phyloP scores from a whole-genome alignment of 2,888 invertebrate species.

The Operophtera brumata region DNA sequence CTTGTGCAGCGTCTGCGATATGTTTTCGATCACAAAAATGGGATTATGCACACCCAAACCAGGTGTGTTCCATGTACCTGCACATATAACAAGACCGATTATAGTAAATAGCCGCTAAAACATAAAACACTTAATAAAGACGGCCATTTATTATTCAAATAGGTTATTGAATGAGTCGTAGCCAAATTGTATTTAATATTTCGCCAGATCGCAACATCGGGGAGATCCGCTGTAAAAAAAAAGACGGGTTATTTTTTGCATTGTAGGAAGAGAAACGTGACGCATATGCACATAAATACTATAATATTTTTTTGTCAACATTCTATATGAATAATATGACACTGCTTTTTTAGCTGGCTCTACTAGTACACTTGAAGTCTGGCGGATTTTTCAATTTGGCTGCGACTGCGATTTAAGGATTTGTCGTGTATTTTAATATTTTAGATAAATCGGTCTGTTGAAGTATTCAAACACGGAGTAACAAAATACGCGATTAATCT shows the following conservation, averaged over 20 bases:
- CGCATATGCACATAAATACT: background rate
- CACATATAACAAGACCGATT: constrained; percentile 9
- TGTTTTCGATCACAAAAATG: constrained; percentile 14
- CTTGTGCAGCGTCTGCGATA: constrained; percentile 22
- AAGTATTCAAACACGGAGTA: constrained; percentile 2
- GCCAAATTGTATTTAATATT: constrained; percentile 20
- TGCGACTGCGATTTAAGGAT: constrained; percentile 15
- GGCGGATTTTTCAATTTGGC: constrained; percentile 22
- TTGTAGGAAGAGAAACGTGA: background rate
- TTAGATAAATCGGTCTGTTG: constrained; percentile 12
- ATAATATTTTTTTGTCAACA: too few species aligned
- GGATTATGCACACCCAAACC: constrained; percentile 19
- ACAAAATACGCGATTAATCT: constrained; percentile 24
- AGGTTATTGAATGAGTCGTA: constrained; percentile 16
- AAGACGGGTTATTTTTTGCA: background rate
- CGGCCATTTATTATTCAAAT: constrained; percentile 22
- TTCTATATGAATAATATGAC: too few species aligned
- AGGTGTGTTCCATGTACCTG: constrained; percentile 21
- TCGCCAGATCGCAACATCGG: constrained; percentile 15
- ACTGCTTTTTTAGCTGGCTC: too few species aligned
- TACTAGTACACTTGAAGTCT: background rate
- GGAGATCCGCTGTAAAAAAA: background rate
- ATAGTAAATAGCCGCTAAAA: constrained; percentile 18
- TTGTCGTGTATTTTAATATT: constrained; percentile 23
- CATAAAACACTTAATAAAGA: constrained; percentile 17